Percentiles rank a stretch among this genome's conserved stretches.
These are phyloP conservation scores for Dasysyrphus albostriatus DNA, from an alignment of 2,888 invertebrate genomes.

Conservation along the genomic window DNA sequence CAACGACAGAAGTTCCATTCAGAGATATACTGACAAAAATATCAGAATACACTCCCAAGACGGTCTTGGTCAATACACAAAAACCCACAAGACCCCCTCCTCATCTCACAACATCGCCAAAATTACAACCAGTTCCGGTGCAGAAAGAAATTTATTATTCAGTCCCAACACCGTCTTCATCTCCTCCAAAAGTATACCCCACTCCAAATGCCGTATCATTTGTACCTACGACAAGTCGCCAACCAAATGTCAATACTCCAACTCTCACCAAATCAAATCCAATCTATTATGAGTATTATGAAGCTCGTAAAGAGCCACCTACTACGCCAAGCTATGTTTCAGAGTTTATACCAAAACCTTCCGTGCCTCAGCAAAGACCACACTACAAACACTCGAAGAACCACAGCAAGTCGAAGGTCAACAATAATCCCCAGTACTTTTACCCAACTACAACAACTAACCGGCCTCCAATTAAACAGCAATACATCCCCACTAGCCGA, in stretches of 20 bases:
- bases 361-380: conserved; percentile 44
- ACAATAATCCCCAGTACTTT: conserved; percentile 54
- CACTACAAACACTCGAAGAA: conserved; percentile 77
- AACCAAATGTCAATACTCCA: conserved; percentile 75
- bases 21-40: conserved; percentile 80
- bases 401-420: conserved; percentile 77
- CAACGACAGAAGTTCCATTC: conserved; percentile 77
- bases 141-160: conserved; percentile 79
- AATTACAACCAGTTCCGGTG: conserved; percentile 78
- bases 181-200: conserved; percentile 79
- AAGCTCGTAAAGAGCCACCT: conserved; percentile 81
- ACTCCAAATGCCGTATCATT: conserved; percentile 78
- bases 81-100: conserved; percentile 68
- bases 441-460: conserved; percentile 59
- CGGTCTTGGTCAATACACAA: conserved; percentile 59
- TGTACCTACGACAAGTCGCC: conserved; percentile 79
- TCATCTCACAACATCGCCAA: conserved; percentile 64
- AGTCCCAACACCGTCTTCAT: conserved; percentile 79
- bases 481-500: conserved; percentile 71
- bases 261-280: conserved; percentile 82
- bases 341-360: conserved; percentile 77
- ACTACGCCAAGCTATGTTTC: conserved; percentile 78
- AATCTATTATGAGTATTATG: conserved; percentile 84
- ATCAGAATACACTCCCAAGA: conserved; percentile 79
- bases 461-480: conserved; percentile 78